Base-by-base conservation (phyloP, 2,113 vertebrate genomes). In the Myiagra hebetior region DNA sequence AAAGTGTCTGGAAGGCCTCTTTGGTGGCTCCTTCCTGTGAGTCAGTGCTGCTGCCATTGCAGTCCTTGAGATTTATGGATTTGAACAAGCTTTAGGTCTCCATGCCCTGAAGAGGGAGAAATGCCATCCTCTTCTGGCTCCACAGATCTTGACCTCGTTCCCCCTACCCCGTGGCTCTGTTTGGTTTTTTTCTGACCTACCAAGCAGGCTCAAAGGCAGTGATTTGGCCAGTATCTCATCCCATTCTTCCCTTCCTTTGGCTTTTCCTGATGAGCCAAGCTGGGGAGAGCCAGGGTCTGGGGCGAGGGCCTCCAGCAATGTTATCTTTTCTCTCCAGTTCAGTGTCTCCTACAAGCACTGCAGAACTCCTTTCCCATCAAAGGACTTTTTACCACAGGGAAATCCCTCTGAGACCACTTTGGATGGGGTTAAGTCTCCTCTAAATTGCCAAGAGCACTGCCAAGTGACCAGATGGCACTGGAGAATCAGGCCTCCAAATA, bases 381-480 rank as follows among this genome's bases (percentile, higher is more conserved):
- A 78, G 52, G 62, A 37, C 89, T 86, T 91, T 74, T 69, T 11
- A 42, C 35, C 21, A 3, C 15, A 64, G 60, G 79, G n/a, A 77
- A 93, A 88, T 35, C 76, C 92, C 63, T 90, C 79, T 12, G 92
- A 79, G 93, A 80, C 82, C 68, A 23, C 70, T 87, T 79, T 92
- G 67, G 67, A 85, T 7, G 30, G 78, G 67, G 44, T 74, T 85
- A 50, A 7, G 2, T 78, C 74, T 85, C 41, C 63, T 49, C 72
- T n/a, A 68, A 81, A 26, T 74, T 59, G 79, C 93, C 70, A 56
- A 87, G 53, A 93, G 42, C 56, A 15, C 22, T 94, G 93, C 95
- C 87, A 96, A 94, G 56, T 77, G 91, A 68, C 95, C 96, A 96
- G 93, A 96, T 96, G 96, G 96, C 93, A 95, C 76, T 67, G 53